Percentiles rank a stretch among this genome's conserved stretches.
Evolutionary conservation across 2,797 vertebrate genomes (phyloP).

Genomic region (Malacoctenus gilli): DNA sequence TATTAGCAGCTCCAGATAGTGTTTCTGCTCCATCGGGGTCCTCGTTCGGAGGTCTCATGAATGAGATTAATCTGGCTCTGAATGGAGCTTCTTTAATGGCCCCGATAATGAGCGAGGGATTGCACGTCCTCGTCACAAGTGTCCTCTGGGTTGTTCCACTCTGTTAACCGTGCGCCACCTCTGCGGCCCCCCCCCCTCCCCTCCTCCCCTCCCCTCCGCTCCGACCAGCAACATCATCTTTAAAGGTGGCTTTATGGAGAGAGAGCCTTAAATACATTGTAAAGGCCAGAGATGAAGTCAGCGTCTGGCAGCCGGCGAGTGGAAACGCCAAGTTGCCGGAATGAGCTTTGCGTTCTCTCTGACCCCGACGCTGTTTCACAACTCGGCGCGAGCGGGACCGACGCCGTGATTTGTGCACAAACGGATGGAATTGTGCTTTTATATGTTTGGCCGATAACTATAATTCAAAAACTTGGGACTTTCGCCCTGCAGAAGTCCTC

Average conservation of each 20-base stretch:
- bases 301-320: conserved; percentile 35
- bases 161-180: conserved; percentile 53
- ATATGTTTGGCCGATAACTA: conserved; percentile 8
- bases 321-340: conserved; percentile 35
- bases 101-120: conserved; percentile 77
- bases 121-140: conserved; percentile 60
- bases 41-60: conserved; percentile 73
- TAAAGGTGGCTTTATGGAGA: conserved; percentile 37
- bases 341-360: conserved; percentile 37
- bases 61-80: conserved; percentile 81
- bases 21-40: conserved; percentile 75
- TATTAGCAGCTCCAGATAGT: conserved; percentile 83
- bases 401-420: conserved; percentile 25
- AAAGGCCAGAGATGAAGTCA: conserved; percentile 50
- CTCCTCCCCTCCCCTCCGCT: too few relatives aligned
- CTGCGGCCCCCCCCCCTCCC: conserved; percentile 27
- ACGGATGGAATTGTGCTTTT: conserved; percentile 15
- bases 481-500: not conserved
- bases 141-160: conserved; percentile 66
- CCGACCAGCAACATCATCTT: conserved; percentile 48
- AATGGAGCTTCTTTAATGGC: conserved; percentile 77
- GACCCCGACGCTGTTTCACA: conserved; percentile 38
- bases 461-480: conserved; percentile 8
- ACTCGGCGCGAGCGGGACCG: conserved; percentile 21
- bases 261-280: conserved; percentile 52